Percentiles rank a stretch among this genome's conserved stretches.
phyloP scores from a whole-genome alignment of 2,113 vertebrate species.

The Rafetus swinhoei region DNA sequence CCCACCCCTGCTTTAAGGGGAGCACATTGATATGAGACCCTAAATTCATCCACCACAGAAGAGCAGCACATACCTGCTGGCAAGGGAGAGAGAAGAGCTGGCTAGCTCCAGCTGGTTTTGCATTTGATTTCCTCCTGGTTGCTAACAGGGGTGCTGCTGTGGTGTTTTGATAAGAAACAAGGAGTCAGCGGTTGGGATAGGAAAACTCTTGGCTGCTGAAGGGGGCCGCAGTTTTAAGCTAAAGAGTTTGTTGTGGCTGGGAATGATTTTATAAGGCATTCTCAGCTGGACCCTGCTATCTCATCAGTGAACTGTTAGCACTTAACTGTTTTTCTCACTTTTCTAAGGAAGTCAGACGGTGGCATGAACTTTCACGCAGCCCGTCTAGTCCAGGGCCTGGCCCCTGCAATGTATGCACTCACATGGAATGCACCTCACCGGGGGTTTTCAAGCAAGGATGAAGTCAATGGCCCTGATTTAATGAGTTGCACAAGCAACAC shows the following conservation, averaged over 20 bases:
- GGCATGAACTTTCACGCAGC: background rate
- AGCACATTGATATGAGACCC: constrained; percentile 43
- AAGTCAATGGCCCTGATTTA: background rate
- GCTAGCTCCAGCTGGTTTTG: constrained; percentile 73
- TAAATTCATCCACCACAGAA: constrained; percentile 71
- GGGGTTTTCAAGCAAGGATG: background rate
- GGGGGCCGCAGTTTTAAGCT: constrained; percentile 55
- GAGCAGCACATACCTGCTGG: constrained; percentile 67
- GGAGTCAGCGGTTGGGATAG: constrained; percentile 82
- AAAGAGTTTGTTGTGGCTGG: constrained; percentile 68
- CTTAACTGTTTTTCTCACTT: constrained; percentile 29
- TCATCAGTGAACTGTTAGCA: constrained; percentile 53
- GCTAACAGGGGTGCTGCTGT: constrained; percentile 68
- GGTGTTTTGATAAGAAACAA: constrained; percentile 78
- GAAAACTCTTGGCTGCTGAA: constrained; percentile 66
- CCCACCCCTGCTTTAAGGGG: background rate
- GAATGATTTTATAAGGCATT: constrained; percentile 65
- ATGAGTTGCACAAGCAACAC: background rate
- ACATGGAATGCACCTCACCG: background rate
- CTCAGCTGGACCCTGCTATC: constrained; percentile 58
- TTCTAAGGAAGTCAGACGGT: constrained; percentile 44
- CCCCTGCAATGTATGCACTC: background rate
- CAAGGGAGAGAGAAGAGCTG: constrained; percentile 59
- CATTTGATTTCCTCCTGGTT: constrained; percentile 75
- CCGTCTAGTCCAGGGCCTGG: background rate